These are phyloP conservation scores for Euplagia quadripunctaria DNA, from an alignment of 2,888 invertebrate genomes.

Conservation along the genomic window DNA sequence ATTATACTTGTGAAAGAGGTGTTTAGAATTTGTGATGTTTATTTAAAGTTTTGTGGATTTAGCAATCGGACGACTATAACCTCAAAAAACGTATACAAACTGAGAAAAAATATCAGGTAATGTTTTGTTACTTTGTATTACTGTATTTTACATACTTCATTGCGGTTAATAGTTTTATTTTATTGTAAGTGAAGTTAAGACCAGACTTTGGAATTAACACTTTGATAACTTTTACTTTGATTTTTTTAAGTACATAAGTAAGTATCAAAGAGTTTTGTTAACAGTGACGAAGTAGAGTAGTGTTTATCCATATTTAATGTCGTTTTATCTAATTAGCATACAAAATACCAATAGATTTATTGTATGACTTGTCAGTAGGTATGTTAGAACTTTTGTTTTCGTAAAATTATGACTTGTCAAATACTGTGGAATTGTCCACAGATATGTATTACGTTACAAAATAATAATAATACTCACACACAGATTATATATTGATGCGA, in stretches of 20 bases:
- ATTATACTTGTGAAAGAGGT: slow-evolving; percentile 22
- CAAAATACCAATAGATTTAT: not conserved
- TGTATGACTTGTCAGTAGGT: not conserved
- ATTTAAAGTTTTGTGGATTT: slow-evolving; percentile 24
- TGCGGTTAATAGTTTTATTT: not conserved
- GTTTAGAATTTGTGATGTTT: slow-evolving; percentile 19
- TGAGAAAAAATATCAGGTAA: slow-evolving; percentile 49
- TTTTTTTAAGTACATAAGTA: not conserved
- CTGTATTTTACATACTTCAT: not conserved
- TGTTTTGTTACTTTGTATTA: slow-evolving; percentile 25
- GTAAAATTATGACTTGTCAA: not conserved
- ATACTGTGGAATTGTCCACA: slow-evolving; percentile 10
- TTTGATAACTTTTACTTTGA: not conserved
- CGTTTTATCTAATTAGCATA: not conserved
- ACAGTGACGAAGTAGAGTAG: not conserved
- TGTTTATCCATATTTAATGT: not conserved
- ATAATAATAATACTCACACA: slow-evolving; percentile 21
- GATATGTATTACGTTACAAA: not conserved
- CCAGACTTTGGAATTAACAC: not conserved
- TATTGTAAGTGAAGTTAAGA: not conserved
- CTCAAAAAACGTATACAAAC: slow-evolving; percentile 57
- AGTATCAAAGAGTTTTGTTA: not conserved
- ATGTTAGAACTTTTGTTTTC: not conserved
- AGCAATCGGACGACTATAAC: slow-evolving; percentile 53
- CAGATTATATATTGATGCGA: slow-evolving; percentile 11